Evolutionary conservation across 2,888 invertebrate genomes (phyloP), one percentile per base, ranked within the genome.

Genomic region (Acanthosoma haemorrhoidale): DNA sequence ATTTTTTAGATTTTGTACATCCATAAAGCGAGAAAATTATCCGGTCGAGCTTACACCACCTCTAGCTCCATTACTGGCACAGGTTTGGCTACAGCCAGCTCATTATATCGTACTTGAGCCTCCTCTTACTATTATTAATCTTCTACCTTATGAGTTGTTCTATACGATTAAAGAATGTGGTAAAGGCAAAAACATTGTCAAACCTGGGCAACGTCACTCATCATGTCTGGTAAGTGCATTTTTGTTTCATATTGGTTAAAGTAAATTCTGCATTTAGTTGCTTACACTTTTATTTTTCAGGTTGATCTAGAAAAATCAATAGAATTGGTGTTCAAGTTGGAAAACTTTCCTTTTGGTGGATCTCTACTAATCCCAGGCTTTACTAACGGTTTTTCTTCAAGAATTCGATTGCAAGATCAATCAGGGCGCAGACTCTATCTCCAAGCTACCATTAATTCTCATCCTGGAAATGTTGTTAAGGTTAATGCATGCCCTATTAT

Each of bases 21-120:
- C 88, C 70, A 85, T 94, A 60, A 85, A 87, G 70, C 86, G 91
- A 71, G 92, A 94, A 78, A 88, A 88, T 74, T 95, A 90, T 81
- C 94, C 94, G 0, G 78, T 82, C 13, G 89, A 90, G 74, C 78
- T 81, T 38, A 86, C 86, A 8, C 76, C 80, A 16, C 78, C 79
- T 36, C 64, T 75, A 8, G 70, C 77, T 70, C 72, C 77, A 72
- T 68, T 78, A 73, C 71, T 75, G 76, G 74, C 76, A 60, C 79
- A 84, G 63, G 70, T 74, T 3, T 75, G 75, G 76, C 69, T 75
- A 3, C 86, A 93, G 73, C 93, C 96, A 4, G 96, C 92, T 0
- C 97, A 98, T 80, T 88, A 89, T 15, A 88, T 98, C 72, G 87
- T 88, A 2, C 82, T 99, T 58, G 82, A 92, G 75, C 91, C 96